Conservation (phyloP, 2,797 vertebrate species). For the Pelochelys cantorii region DNA sequence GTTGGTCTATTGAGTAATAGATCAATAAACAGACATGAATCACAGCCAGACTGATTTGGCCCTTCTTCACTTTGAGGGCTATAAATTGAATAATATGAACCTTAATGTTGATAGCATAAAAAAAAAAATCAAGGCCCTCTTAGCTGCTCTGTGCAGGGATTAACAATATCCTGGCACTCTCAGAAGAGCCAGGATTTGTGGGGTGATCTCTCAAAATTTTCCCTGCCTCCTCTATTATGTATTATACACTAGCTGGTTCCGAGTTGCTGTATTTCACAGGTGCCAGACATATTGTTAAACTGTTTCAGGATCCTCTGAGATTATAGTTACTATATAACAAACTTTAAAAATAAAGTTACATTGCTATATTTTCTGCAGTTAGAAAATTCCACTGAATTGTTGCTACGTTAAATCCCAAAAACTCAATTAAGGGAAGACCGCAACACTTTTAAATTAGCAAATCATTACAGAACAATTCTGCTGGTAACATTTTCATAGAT, state of each 20-base stretch:
- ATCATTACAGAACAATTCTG: background rate
- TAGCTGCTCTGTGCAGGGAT: background rate
- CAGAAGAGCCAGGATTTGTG: background rate
- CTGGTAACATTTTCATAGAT: background rate
- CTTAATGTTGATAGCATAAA: background rate
- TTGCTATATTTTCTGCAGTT: background rate
- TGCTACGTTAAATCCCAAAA: background rate
- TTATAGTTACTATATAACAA: background rate
- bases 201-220: background rate
- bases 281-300: background rate
- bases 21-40: background rate
- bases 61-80: background rate
- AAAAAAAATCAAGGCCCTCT: background rate
- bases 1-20: background rate
- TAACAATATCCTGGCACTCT: background rate
- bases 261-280: background rate
- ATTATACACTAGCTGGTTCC: background rate
- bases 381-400: background rate
- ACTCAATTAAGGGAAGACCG: background rate
- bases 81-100: background rate
- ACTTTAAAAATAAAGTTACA: background rate
- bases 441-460: background rate
- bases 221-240: background rate
- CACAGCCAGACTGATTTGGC: background rate
- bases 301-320: background rate